Evolutionary conservation across 1,140 invertebrate species (phyloP), one percentile per base, ranked within the genome.

Genomic region (Dreissena polymorpha): DNA sequence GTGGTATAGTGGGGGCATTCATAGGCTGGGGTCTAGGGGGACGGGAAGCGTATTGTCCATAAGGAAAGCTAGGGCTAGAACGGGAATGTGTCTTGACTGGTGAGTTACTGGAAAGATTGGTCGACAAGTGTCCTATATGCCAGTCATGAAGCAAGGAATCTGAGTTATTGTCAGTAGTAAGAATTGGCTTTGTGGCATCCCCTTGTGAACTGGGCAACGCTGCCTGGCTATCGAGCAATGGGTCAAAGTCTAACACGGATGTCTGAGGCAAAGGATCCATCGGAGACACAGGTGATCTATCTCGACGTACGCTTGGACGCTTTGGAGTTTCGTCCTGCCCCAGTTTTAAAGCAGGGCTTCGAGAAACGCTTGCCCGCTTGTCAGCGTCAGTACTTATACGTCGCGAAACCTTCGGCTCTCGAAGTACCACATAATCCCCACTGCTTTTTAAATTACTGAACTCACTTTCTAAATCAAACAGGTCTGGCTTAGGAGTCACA

Each of bases 231-330:
- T 73, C 49, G 21, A 73, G 65, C n/a, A 81, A 55, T 12, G 78
- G 78, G 57, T 81, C 69, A 81, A 81, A 81, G 70, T 81, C 78
- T 27, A 81, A 64, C 57, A 81, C 18, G 14, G 75, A 14, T 27
- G 25, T 60, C 49, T 51, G 25, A 10, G 14, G 68, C 27, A 18
- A 29, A 16, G 63, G 21, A 21, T 77, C 51, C 10, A 55, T 65
- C 7, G 75, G 75, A 21, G 75, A 39, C 2, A 77, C 29, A 8
- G 75, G 75, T 1, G 75, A 81, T 53, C 49, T 49, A 12, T 73
- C 78, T 63, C 78, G 14, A 29, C 78, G 53, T 12, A 81, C 51
- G 29, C 67, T 81, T 50, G 78, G 78, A 29, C 78, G 53, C 27
- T 73, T 81, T 18, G 70, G 78, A 12, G 78, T 81, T n/a, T 81